Conservation (phyloP, 92 coral and sea anemone genomes). For the Hydrozoanthus gracilis region DNA sequence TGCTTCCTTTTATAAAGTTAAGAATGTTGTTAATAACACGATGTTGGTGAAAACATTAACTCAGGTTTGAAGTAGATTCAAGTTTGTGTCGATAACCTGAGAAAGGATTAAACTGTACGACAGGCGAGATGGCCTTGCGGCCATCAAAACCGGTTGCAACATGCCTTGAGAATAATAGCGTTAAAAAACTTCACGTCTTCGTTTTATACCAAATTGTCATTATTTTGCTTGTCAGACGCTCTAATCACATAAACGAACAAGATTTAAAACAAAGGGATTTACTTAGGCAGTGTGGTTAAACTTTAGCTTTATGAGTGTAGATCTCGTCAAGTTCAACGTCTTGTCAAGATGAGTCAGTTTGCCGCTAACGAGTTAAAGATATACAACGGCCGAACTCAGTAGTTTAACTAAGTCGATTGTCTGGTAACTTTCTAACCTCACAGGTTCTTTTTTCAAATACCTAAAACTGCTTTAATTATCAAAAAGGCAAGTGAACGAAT, state of each 20-base stretch:
- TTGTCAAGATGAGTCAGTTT: background rate
- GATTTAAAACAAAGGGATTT: conserved; percentile 19
- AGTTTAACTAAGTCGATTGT: too few relatives aligned
- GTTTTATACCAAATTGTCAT: background rate
- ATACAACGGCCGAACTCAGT: background rate
- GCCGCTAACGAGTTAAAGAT: background rate
- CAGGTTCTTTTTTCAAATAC: too few relatives aligned
- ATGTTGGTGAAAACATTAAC: too few relatives aligned
- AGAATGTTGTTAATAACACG: background rate
- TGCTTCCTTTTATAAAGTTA: background rate
- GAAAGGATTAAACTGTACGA: too few relatives aligned
- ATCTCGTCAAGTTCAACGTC: conserved; percentile 1
- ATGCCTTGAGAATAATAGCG: background rate
- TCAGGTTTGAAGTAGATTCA: too few relatives aligned
- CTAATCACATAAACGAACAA: background rate
- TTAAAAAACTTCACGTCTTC: background rate
- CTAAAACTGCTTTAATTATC: too few relatives aligned
- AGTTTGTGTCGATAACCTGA: too few relatives aligned
- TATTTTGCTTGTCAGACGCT: background rate
- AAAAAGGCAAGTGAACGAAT: too few relatives aligned
- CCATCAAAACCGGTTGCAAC: too few relatives aligned
- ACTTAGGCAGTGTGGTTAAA: conserved; percentile 1
- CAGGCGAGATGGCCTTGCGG: too few relatives aligned
- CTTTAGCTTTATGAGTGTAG: conserved; percentile 10
- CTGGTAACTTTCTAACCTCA: too few relatives aligned